phyloP scores from a whole-genome alignment of 2,888 invertebrate genomes.

The Megaustenia siamemsis region DNA sequence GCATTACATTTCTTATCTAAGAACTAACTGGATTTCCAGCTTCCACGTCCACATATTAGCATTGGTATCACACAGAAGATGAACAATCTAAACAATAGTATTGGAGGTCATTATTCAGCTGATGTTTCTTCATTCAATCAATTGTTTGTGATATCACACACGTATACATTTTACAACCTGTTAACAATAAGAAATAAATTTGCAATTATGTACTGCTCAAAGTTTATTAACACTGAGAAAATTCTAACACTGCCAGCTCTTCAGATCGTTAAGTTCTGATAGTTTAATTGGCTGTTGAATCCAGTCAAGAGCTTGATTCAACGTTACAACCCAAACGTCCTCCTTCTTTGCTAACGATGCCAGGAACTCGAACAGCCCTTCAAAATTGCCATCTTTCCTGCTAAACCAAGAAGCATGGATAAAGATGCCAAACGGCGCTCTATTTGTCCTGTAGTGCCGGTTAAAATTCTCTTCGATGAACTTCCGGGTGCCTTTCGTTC shows the following conservation, averaged over 20 bases:
- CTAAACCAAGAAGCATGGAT: slow-evolving; percentile 89
- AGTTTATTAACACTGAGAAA: neutral
- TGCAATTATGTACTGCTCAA: neutral
- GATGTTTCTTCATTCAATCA: no score
- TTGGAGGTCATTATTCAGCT: no score
- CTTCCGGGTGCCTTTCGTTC: slow-evolving; percentile 56
- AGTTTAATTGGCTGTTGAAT: slow-evolving; percentile 60
- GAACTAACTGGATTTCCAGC: no score
- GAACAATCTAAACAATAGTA: no score
- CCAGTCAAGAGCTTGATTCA: slow-evolving; percentile 64
- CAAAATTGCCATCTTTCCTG: slow-evolving; percentile 58
- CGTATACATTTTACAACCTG: no score
- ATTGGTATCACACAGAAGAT: no score
- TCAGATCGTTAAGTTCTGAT: slow-evolving; percentile 42
- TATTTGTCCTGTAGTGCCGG: slow-evolving; percentile 84
- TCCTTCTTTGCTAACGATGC: slow-evolving; percentile 57
- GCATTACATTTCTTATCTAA: no score
- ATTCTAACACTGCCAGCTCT: slow-evolving; percentile 57
- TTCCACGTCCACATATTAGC: no score
- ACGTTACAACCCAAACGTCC: slow-evolving; percentile 64
- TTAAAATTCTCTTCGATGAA: slow-evolving; percentile 88
- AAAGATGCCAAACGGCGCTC: slow-evolving; percentile 89
- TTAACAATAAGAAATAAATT: no score
- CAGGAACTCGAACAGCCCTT: slow-evolving; percentile 61
- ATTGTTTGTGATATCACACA: no score